phyloP scores from a whole-genome alignment of 1,140 invertebrate genomes.

The Tetramorium parvispinum region DNA sequence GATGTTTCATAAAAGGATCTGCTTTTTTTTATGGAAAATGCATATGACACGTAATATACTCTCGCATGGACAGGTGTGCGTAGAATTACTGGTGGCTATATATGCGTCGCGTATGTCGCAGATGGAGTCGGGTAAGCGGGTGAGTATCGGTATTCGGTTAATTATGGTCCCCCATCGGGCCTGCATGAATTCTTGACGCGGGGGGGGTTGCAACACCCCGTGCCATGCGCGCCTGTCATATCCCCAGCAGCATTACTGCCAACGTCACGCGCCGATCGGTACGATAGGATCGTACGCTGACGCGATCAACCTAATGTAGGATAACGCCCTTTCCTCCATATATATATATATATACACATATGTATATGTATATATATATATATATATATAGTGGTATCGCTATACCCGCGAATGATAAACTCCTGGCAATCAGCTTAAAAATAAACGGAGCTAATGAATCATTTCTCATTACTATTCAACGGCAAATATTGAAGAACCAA shows the following conservation, averaged over 20 bases:
- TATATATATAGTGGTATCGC: not conserved
- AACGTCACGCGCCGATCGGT: conserved; percentile 76
- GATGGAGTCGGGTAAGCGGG: conserved; percentile 79
- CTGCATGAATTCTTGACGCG: conserved; percentile 85
- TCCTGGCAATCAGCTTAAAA: not conserved
- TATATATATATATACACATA: not conserved
- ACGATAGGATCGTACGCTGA: conserved; percentile 71
- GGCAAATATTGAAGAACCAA: not conserved
- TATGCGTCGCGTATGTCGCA: conserved; percentile 79
- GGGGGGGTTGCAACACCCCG: conserved; percentile 82
- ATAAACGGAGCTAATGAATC: not conserved
- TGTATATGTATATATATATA: not conserved
- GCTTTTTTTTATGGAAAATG: conserved; percentile 15
- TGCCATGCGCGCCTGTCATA: conserved; percentile 85
- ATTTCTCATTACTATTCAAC: not conserved
- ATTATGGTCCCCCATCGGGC: conserved; percentile 84
- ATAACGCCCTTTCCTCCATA: conserved; percentile 54
- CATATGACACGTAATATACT: conserved; percentile 45
- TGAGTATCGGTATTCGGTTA: conserved; percentile 86
- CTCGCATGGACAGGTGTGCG: conserved; percentile 69
- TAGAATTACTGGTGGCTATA: conserved; percentile 77
- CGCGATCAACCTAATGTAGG: conserved; percentile 70
- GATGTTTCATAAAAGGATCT: not conserved
- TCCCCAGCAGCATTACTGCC: conserved; percentile 83
- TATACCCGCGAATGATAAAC: conserved; percentile 31